phyloP scores from a whole-genome alignment of 2,888 invertebrate species.

The Lepidocyrtoides sp. region DNA sequence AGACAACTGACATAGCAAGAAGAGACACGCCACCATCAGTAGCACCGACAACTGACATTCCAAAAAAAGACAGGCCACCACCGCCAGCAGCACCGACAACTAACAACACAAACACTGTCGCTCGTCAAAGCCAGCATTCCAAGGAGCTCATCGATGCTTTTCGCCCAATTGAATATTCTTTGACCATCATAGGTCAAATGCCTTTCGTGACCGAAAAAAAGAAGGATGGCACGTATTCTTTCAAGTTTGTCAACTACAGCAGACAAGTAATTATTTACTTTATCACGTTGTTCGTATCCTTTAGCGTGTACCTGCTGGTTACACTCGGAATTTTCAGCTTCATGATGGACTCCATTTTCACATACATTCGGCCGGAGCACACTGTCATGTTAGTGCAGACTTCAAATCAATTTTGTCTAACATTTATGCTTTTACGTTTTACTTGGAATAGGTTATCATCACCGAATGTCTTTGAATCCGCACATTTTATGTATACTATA shows the following conservation, averaged over 20 bases:
- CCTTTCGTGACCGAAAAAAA: slow-evolving; percentile 79
- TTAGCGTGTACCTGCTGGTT: slow-evolving; percentile 41
- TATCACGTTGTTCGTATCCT: slow-evolving; percentile 59
- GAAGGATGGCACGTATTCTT: slow-evolving; percentile 78
- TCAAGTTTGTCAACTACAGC: slow-evolving; percentile 73
- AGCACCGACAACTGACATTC: background rate
- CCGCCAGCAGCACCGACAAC: background rate
- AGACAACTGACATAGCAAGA: no score
- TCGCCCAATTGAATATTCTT: slow-evolving; percentile 75
- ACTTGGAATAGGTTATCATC: no score
- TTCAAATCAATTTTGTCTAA: background rate
- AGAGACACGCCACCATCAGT: no score
- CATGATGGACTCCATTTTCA: slow-evolving; percentile 41
- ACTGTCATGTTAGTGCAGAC: slow-evolving; percentile 57
- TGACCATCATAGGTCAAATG: slow-evolving; percentile 82
- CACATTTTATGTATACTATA: background rate
- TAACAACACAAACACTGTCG: background rate
- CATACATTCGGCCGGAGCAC: slow-evolving; percentile 29
- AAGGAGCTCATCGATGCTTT: slow-evolving; percentile 77
- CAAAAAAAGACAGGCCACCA: no score
- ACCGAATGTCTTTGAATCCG: background rate
- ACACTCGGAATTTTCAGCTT: slow-evolving; percentile 76
- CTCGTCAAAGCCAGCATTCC: slow-evolving; percentile 71
- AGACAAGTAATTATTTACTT: slow-evolving; percentile 49
- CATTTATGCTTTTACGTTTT: no score